Conservation (phyloP, 1,140 invertebrate genomes). For the Neodiprion virginianus region DNA sequence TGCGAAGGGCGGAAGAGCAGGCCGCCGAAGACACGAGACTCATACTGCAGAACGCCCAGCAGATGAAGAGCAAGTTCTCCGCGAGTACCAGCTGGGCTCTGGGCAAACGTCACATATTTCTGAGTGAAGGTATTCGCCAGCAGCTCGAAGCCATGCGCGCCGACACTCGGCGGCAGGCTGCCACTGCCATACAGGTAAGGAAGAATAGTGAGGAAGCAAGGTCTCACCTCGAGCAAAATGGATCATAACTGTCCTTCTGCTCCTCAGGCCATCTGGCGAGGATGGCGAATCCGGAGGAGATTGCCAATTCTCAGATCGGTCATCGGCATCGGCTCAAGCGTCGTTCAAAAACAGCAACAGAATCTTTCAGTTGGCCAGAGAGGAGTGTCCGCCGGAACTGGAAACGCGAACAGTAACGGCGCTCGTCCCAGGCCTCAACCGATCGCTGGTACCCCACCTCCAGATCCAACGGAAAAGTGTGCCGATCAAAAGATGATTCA, state of each 20-base stretch:
- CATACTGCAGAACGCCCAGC: conserved; percentile 74
- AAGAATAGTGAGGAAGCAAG: neutral
- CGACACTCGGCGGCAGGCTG: conserved; percentile 79
- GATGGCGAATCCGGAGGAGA: conserved; percentile 74
- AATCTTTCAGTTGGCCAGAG: conserved; percentile 39
- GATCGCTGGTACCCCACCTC: conserved; percentile 84
- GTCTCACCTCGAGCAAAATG: neutral
- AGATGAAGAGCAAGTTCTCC: conserved; percentile 62
- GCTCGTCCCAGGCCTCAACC: conserved; percentile 83
- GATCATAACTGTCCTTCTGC: neutral
- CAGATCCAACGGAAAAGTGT: conserved; percentile 78
- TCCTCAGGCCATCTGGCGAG: conserved; percentile 84
- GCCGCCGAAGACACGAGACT: conserved; percentile 80
- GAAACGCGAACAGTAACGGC: conserved; percentile 53
- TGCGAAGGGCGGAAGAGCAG: conserved; percentile 81
- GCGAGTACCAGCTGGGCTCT: conserved; percentile 86
- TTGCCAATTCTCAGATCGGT: conserved; percentile 70
- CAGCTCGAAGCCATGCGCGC: conserved; percentile 82
- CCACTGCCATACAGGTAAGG: conserved; percentile 63
- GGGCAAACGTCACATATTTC: conserved; percentile 91
- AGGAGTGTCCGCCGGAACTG: conserved; percentile 40
- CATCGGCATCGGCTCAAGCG: conserved; percentile 34
- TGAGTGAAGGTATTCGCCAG: conserved; percentile 92
- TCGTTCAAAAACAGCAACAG: conserved; percentile 37
- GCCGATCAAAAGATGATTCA: conserved; percentile 85